These are phyloP conservation scores for Glossophaga mutica DNA, from an alignment of 2,797 vertebrate species.

Conservation along the genomic window DNA sequence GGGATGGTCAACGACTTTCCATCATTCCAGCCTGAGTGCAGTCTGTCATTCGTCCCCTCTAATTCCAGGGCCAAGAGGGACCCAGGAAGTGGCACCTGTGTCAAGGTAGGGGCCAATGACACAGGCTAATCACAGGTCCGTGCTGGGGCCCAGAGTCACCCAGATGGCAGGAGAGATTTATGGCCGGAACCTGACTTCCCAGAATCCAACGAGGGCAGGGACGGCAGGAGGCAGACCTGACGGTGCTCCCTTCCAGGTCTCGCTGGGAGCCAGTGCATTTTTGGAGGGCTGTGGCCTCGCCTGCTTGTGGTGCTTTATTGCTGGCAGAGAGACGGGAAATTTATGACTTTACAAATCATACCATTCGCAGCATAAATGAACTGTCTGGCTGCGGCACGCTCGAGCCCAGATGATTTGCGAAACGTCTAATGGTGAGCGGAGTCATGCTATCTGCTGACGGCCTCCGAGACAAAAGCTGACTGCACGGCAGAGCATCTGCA, in stretches of 20 bases:
- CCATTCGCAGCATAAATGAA: slow-evolving; percentile 75
- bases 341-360: slow-evolving; percentile 82
- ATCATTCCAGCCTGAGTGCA: slow-evolving; percentile 8
- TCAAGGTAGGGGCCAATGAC: slow-evolving; percentile 45
- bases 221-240: slow-evolving; percentile 53
- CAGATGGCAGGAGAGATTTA: slow-evolving; percentile 75
- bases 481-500: slow-evolving; percentile 77
- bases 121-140: slow-evolving; percentile 43
- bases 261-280: slow-evolving; percentile 60
- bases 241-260: slow-evolving; percentile 68
- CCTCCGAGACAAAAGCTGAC: slow-evolving; percentile 74
- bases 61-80: slow-evolving; percentile 6
- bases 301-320: slow-evolving; percentile 72
- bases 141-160: slow-evolving; percentile 62
- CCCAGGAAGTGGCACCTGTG: slow-evolving; percentile 58
- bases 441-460: slow-evolving; percentile 76
- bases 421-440: slow-evolving; percentile 68
- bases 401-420: slow-evolving; percentile 73
- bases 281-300: slow-evolving; percentile 66
- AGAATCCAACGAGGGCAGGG: slow-evolving; percentile 64
- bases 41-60: not conserved
- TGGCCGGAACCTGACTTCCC: slow-evolving; percentile 67
- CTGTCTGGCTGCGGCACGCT: slow-evolving; percentile 74
- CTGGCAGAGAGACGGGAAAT: slow-evolving; percentile 80
- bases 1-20: not conserved